Conservation (phyloP, 2,888 invertebrate species). For the Caenorhabditis zanzibari region DNA sequence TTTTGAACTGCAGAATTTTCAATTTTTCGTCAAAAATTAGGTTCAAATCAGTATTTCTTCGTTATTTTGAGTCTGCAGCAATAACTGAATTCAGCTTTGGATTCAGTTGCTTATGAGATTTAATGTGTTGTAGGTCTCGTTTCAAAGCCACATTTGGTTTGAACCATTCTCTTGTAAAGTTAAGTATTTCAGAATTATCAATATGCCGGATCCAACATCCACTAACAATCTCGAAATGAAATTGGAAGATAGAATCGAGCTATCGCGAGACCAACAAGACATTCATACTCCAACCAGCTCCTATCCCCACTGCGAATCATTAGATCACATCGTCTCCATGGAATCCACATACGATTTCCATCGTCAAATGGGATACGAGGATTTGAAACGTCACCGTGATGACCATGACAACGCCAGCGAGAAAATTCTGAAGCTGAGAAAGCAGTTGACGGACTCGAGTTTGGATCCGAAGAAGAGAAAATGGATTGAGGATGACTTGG, state of each 20-base stretch:
- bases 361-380: constrained; percentile 13
- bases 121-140: too few species aligned
- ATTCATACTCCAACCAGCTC: constrained; percentile 14
- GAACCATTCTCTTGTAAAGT: too few species aligned
- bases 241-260: constrained; percentile 22
- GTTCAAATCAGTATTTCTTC: too few species aligned
- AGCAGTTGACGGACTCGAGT: constrained; percentile 18
- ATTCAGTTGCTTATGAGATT: too few species aligned
- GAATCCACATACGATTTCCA: constrained; percentile 38
- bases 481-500: constrained; percentile 46
- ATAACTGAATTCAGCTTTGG: too few species aligned
- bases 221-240: constrained; percentile 9
- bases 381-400: constrained; percentile 22
- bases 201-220: constrained; percentile 5
- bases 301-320: constrained; percentile 38
- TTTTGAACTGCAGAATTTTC: too few species aligned
- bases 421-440: constrained; percentile 13
- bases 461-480: constrained; percentile 32
- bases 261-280: constrained; percentile 15
- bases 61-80: too few species aligned
- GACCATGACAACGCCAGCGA: constrained; percentile 25
- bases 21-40: too few species aligned
- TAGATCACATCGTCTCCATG: constrained; percentile 29
- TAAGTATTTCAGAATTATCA: background rate
- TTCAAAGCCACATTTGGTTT: too few species aligned